Conservation (phyloP, 2,113 vertebrate species). For the Hemicordylus capensis region DNA sequence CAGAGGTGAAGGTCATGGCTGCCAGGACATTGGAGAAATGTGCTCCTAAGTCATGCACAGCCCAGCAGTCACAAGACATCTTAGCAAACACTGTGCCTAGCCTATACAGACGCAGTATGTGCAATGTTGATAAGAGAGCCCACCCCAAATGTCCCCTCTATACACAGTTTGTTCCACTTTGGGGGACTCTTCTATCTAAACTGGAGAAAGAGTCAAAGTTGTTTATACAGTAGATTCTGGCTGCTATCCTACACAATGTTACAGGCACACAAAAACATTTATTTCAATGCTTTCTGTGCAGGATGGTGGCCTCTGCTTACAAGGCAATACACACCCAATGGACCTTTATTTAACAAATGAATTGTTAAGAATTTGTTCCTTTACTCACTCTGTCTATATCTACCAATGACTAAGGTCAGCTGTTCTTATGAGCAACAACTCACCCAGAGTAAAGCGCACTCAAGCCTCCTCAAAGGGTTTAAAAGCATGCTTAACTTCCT, state of each 20-base stretch:
- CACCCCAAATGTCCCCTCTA: background rate
- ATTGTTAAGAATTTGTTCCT: background rate
- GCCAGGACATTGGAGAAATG: background rate
- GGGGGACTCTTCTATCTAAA: background rate
- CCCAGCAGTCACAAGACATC: no score
- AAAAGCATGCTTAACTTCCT: background rate
- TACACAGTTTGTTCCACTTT: background rate
- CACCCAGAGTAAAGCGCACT: background rate
- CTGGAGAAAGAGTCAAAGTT: background rate
- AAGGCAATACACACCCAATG: constrained; percentile 3
- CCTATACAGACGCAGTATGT: background rate
- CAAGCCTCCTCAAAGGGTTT: background rate
- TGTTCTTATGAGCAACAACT: background rate
- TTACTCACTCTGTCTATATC: constrained; percentile 28
- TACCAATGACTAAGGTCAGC: constrained; percentile 14
- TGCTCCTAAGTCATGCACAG: background rate
- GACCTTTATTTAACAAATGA: background rate
- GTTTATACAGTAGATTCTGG: background rate
- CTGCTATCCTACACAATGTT: background rate
- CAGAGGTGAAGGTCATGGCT: background rate
- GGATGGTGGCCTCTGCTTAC: background rate
- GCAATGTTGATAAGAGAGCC: background rate
- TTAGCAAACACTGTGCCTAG: background rate
- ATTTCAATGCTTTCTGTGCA: background rate
- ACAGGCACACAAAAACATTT: background rate